Evolutionary conservation across 2,888 invertebrate genomes (phyloP).

Genomic region (Celastrina argiolus): DNA sequence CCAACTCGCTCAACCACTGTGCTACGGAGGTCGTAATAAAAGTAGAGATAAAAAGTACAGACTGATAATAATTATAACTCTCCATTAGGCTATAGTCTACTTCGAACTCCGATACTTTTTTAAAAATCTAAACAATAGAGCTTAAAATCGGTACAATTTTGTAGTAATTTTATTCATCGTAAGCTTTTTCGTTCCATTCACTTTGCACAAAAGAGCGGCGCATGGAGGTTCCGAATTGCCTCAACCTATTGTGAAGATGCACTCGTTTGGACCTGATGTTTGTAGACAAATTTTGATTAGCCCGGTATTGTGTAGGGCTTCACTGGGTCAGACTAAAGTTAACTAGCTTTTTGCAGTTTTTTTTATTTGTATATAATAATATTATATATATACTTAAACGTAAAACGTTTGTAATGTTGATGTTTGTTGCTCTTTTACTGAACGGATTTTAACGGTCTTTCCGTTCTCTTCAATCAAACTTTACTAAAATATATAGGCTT

Average conservation of each 20-base stretch:
- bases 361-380: no score
- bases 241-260: conserved; percentile 34
- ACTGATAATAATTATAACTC: no score
- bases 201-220: conserved; percentile 30
- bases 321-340: conserved; percentile 20
- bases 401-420: no score
- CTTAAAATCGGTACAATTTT: background rate
- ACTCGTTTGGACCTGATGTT: conserved; percentile 33
- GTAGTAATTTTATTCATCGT: conserved; percentile 13
- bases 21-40: no score
- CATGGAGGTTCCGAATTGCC: conserved; percentile 32
- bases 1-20: no score
- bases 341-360: background rate
- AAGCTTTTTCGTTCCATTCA: conserved; percentile 23
- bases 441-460: no score
- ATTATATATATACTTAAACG: no score
- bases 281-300: conserved; percentile 34
- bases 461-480: no score
- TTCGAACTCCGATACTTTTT: background rate
- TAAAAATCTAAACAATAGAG: background rate
- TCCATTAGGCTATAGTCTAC: background rate
- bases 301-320: conserved; percentile 26
- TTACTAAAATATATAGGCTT: no score
- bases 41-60: no score
- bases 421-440: no score